Conservation (phyloP, 1,140 invertebrate genomes). For the Plutomurus gul region DNA sequence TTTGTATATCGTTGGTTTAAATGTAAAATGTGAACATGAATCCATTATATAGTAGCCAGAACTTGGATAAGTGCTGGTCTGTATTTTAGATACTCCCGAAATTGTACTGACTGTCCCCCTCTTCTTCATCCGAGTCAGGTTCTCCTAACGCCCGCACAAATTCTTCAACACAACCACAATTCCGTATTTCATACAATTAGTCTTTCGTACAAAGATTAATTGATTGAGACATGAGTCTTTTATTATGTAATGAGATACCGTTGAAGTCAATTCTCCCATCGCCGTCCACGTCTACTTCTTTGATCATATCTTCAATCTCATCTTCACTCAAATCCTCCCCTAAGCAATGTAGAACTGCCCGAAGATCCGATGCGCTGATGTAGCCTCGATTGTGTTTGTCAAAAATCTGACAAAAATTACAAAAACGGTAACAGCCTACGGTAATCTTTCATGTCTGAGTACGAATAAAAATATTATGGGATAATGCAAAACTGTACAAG, state of each 20-base stretch:
- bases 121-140: slow-evolving; percentile 73
- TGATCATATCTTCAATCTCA: slow-evolving; percentile 91
- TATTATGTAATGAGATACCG: slow-evolving; percentile 61
- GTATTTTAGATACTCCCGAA: too few relatives aligned
- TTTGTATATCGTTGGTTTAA: too few relatives aligned
- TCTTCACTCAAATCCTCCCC: slow-evolving; percentile 83
- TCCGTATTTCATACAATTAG: not conserved
- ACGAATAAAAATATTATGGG: too few relatives aligned
- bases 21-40: too few relatives aligned
- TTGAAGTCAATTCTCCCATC: slow-evolving; percentile 88
- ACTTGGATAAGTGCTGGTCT: too few relatives aligned
- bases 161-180: slow-evolving; percentile 62
- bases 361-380: slow-evolving; percentile 80
- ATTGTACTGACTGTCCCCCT: slow-evolving; percentile 54
- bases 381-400: slow-evolving; percentile 86
- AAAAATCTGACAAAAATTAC: slow-evolving; percentile 63
- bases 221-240: not conserved
- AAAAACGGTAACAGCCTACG: too few relatives aligned
- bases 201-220: not conserved
- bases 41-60: too few relatives aligned
- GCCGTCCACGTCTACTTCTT: slow-evolving; percentile 86
- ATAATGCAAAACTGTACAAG: not conserved
- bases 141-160: slow-evolving; percentile 82
- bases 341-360: slow-evolving; percentile 80
- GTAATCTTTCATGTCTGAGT: too few relatives aligned